Evolutionary conservation across 2,797 vertebrate species (phyloP).

Genomic region (Microcaecilia unicolor): DNA sequence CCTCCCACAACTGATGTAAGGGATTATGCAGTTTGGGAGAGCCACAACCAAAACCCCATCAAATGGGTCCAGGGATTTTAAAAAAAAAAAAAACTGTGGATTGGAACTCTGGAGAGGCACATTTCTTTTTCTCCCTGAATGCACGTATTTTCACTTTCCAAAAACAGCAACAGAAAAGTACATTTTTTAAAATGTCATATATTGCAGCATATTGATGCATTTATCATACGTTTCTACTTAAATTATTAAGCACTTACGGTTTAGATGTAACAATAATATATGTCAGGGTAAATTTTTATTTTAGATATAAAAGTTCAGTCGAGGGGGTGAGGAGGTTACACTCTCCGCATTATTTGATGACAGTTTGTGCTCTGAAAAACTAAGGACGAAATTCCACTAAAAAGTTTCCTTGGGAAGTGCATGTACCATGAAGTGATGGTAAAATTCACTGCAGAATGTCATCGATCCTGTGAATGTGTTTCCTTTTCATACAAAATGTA

Average conservation of each 20-base stretch:
- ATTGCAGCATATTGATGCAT: constrained; percentile 86
- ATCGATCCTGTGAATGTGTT: constrained; percentile 67
- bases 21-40: no score
- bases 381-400: constrained; percentile 12
- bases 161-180: constrained; percentile 47
- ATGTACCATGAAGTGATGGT: constrained; percentile 73
- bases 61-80: not conserved
- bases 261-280: constrained; percentile 77
- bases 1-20: constrained; percentile 78
- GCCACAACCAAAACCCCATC: not conserved
- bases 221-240: constrained; percentile 90
- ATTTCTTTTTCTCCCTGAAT: constrained; percentile 36
- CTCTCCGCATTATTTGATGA: constrained; percentile 51
- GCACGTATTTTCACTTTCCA: constrained; percentile 75
- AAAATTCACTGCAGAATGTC: constrained; percentile 74
- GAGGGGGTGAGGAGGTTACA: constrained; percentile 54
- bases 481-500: constrained; percentile 85
- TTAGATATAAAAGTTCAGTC: constrained; percentile 72
- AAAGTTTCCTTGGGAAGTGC: constrained; percentile 70
- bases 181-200: constrained; percentile 76
- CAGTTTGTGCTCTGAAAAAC: constrained; percentile 49
- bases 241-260: constrained; percentile 85
- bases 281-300: constrained; percentile 91
- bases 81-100: not conserved
- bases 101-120: not conserved